These are phyloP conservation scores for Siniperca scherzeri DNA, from an alignment of 2,797 vertebrate species.

Conservation along the genomic window DNA sequence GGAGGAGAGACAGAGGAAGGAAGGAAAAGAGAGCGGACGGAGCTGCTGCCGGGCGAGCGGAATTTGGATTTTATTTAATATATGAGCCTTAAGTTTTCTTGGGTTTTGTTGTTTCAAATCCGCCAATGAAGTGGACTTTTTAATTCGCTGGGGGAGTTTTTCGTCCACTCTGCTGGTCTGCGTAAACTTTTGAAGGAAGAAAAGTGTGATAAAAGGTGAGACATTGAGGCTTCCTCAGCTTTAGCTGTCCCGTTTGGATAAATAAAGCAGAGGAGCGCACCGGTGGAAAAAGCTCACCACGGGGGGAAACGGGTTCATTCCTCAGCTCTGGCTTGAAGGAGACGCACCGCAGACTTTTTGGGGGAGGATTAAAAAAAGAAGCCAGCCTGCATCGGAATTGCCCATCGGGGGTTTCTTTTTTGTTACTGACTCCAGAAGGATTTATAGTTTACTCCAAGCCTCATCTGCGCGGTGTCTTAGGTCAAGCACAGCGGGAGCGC, in stretches of 20 bases:
- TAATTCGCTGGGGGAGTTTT: slow-evolving; percentile 32
- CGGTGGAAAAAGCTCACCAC: slow-evolving; percentile 28
- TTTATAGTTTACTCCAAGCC: slow-evolving; percentile 66
- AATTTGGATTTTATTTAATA: slow-evolving; percentile 60
- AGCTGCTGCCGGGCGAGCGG: slow-evolving; percentile 49
- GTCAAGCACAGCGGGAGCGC: slow-evolving; percentile 62
- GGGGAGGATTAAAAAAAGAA: slow-evolving; percentile 45
- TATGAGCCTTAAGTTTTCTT: slow-evolving; percentile 36
- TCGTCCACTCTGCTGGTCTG: slow-evolving; percentile 27
- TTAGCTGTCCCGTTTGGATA: slow-evolving; percentile 66
- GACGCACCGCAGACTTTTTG: slow-evolving; percentile 47
- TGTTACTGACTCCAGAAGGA: slow-evolving; percentile 58
- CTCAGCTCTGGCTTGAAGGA: slow-evolving; percentile 42
- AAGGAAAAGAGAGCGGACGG: slow-evolving; percentile 45
- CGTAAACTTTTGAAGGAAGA: slow-evolving; percentile 65
- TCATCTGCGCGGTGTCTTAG: slow-evolving; percentile 50
- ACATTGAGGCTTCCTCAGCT: slow-evolving; percentile 25
- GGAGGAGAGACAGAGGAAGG: slow-evolving; percentile 43
- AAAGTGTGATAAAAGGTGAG: slow-evolving; percentile 47
- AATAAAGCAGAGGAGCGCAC: slow-evolving; percentile 56
- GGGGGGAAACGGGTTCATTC: slow-evolving; percentile 25
- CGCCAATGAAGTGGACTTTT: slow-evolving; percentile 60
- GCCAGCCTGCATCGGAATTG: slow-evolving; percentile 42
- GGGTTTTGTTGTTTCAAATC: slow-evolving; percentile 13
- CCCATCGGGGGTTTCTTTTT: slow-evolving; percentile 39